Evolutionary conservation across 1,140 invertebrate species (phyloP), one percentile per base, ranked within the genome.

Genomic region (Heliothis subflexa): DNA sequence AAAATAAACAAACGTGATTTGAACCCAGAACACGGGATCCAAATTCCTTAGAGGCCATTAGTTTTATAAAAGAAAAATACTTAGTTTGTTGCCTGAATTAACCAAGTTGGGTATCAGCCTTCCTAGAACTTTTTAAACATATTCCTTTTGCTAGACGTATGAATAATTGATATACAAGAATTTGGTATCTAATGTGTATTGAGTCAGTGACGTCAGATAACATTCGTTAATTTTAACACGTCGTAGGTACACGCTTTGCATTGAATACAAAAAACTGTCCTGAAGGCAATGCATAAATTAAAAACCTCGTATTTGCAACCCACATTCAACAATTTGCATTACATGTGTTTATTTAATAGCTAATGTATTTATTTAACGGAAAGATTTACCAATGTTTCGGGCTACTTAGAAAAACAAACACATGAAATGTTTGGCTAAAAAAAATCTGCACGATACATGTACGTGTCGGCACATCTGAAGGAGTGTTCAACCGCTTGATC

Each of bases 1-100:
- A 78, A 81, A 84, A 78, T 80, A 76, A 75, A 82, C 73, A 75
- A 50, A 49, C 12, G 57, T 28, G 12, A 61, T 78, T 80, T 74
- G 40, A 16, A 25, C 11, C 9, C 14, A 68, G 57, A 76, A 75
- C 62, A 54, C n/a, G 28, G 18, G 25, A 54, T 71, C 55, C 4
- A 40, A 55, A 71, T 71, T 33, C 50, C 28, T 11, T 55, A 55
- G 50, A 71, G 13, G 54, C 25, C 50, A 71, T 71, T 71, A 33
- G 33, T 52, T 71, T 71, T 71, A 16, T 62, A 50, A 25, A 75
- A 28, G 14, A 75, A 75, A 47, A 45, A 62, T 55, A 55, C 21
- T 16, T 70, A 72, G 28, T 57, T 55, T 72, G 47, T 14, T 50
- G 72, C 25, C 33, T 61, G 47, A 14, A 52, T 50, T 14, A 68